Evolutionary conservation across 2,888 invertebrate species (phyloP), one percentile per base, ranked within the genome.

Genomic region (Sinopyrophorus schimmeli): DNA sequence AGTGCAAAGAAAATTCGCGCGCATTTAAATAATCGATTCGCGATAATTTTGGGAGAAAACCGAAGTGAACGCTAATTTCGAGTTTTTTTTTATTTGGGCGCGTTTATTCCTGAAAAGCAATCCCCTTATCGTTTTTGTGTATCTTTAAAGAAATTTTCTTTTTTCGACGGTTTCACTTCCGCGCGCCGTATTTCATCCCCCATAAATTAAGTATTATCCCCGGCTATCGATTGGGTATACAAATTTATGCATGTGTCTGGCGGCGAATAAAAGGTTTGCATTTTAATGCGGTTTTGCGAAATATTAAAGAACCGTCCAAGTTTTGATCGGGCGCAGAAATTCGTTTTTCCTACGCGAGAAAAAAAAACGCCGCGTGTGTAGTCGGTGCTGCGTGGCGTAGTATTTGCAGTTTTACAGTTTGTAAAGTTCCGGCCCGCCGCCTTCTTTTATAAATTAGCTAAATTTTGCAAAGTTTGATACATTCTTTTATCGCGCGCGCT

Each of bases 201-300:
- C 34, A 34, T 34, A 34, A 34, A 34, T 35, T 35, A 35, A 35
- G 24, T 14, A 35, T 35, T 16, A 23, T 35, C 35, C 9, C n/a
- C 5, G 10, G 14, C 24, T 24, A 35, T 35, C 23, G 35, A 35
- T 35, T 15, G 35, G 35, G 4, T 24, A 21, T n/a, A 24, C 35
- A 35, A 35, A 35, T 35, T 35, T 35, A 35, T 35, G 35, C 23
- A 35, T 24, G 35, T 24, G 35, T 35, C 35, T n/a, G 35, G 11
- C 20, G 32, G 35, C 35, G 35, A 35, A 24, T 24, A 20, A 9
- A 21, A 24, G 24, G 35, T 35, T 35, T 23, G 23, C 35, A 35
- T 35, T 35, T 35, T 24, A 35, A 35, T 35, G 24, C 24, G 35
- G 15, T 24, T 35, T 35, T 10, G 23, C 12, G 18, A 35, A 24